Percentiles rank a stretch among this genome's conserved stretches.
phyloP scores from a whole-genome alignment of 2,113 vertebrate species.

The Corynorhinus townsendii region DNA sequence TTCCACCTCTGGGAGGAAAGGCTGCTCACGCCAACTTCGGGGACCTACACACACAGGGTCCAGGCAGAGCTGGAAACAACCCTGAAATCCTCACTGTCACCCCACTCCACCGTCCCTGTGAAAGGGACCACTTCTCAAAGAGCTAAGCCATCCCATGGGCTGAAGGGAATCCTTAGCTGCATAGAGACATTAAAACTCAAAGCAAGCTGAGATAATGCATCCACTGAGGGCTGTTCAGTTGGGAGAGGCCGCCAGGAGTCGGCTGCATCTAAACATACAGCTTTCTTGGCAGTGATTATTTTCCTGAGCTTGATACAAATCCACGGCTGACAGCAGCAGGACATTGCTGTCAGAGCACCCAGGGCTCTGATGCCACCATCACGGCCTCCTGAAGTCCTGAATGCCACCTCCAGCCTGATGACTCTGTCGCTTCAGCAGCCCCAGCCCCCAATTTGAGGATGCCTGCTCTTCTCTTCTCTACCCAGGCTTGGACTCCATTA shows the following conservation, averaged over 20 bases:
- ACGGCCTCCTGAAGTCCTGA: background rate
- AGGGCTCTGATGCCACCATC: background rate
- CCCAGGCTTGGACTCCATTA: background rate
- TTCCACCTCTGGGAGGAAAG: background rate
- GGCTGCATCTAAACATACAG: conserved; percentile 17
- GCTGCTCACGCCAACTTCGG: background rate
- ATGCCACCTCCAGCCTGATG: background rate
- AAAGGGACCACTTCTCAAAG: background rate
- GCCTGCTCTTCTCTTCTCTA: background rate
- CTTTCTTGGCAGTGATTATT: conserved; percentile 44
- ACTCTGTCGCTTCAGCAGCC: background rate
- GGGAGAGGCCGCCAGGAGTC: background rate
- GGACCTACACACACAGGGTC: background rate
- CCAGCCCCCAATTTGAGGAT: background rate
- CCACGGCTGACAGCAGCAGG: conserved; percentile 48
- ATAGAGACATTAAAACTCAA: conserved; percentile 11
- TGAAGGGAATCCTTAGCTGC: conserved; percentile 35
- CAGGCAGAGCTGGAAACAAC: background rate
- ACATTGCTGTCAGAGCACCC: conserved; percentile 36
- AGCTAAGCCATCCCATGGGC: background rate
- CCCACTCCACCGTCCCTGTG: background rate
- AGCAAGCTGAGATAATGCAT: conserved; percentile 48
- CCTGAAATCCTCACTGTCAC: background rate
- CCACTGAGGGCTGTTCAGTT: background rate
- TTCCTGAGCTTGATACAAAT: conserved; percentile 48